Base-by-base conservation (phyloP, 2,888 invertebrate genomes). In the Mythimna ferrago region DNA sequence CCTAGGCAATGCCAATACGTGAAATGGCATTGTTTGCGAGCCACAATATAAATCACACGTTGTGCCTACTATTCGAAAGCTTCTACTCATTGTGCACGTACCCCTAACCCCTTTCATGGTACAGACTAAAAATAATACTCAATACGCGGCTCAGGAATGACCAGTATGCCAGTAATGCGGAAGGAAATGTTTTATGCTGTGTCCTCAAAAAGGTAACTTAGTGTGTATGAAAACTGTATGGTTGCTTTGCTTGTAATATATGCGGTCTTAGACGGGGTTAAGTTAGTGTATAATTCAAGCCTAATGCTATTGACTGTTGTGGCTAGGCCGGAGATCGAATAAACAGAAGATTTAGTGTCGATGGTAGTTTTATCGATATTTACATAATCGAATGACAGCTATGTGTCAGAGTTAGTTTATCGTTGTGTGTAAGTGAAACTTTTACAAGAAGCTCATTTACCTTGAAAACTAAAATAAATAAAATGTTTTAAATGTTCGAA, bases 11-110 rank as follows among this genome's bases (percentile, higher is more conserved):
- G 90, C 89, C 89, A 91, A 90, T 90, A 88, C 87, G 84, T 86
- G 87, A 89, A 91, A 92, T 91, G 90, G 92, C 90, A 94, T 96
- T 96, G 94, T 94, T 92, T 92, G 91, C 83, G 90, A 87, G 94
- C 95, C 96, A 88, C 96, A 95, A 93, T 92, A 94, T 95, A 96
- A 96, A 96, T 96, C 95, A 96, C 85, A 87, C 83, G 81, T 70
- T 86, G 84, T 86, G 84, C 86, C 84, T 88, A 82, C 83, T 78
- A 82, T 84, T 83, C 84, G 89, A 91, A 91, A 90, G 90, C 89
- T 89, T 88, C 87, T 87, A 88, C 87, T 86, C 85, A 87, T 86
- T 85, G 86, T 85, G 85, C 83, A 89, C 87, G 86, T 86, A 88
- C 88, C 88, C 89, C 91, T 89, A 89, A 89, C 90, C 91, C 86